These are phyloP conservation scores for Oxyura jamaicensis DNA, from an alignment of 2,113 vertebrate genomes.

Conservation along the genomic window DNA sequence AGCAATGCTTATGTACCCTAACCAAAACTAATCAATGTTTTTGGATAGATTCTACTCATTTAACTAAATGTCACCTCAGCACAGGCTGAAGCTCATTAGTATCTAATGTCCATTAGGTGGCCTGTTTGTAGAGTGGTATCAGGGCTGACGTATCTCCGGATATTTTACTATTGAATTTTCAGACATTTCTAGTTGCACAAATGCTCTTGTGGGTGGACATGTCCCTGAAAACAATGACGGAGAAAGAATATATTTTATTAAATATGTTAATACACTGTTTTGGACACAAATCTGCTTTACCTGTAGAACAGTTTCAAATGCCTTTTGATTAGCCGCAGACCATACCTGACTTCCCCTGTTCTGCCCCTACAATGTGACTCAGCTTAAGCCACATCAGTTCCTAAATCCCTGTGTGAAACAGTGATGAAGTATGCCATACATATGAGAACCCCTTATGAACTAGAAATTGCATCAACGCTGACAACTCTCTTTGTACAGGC, in stretches of 20 bases:
- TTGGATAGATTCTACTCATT: background rate
- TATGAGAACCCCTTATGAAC: background rate
- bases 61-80: background rate
- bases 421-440: background rate
- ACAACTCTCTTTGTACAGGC: background rate
- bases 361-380: background rate
- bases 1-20: background rate
- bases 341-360: background rate
- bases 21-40: background rate
- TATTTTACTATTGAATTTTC: background rate
- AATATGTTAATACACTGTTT: background rate
- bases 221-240: background rate
- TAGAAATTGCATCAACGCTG: background rate
- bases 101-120: background rate
- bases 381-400: background rate
- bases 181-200: background rate
- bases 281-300: background rate
- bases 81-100: background rate
- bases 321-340: background rate
- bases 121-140: background rate
- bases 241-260: background rate
- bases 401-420: background rate
- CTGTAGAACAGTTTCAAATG: background rate
- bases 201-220: background rate
- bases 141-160: background rate